These are phyloP conservation scores for Cheilosia scutellata DNA, from an alignment of 2,888 invertebrate species.

Conservation along the genomic window DNA sequence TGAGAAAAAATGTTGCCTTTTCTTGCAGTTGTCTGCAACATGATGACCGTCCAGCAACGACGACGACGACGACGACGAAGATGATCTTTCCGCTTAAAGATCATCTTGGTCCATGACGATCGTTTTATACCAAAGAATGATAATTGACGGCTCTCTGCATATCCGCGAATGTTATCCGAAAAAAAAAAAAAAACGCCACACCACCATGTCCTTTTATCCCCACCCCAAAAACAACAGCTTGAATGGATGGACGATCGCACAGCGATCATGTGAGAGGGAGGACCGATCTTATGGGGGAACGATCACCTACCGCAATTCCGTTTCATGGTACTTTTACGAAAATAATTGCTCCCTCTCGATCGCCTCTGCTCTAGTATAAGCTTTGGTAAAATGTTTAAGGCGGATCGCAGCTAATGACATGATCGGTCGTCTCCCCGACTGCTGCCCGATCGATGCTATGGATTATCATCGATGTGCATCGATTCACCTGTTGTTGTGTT, in stretches of 20 bases:
- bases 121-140: slow-evolving; percentile 59
- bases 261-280: slow-evolving; percentile 73
- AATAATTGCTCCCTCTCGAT: slow-evolving; percentile 71
- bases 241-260: slow-evolving; percentile 55
- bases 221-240: slow-evolving; percentile 17
- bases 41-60: slow-evolving; percentile 45
- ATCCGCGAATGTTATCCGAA: slow-evolving; percentile 51
- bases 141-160: slow-evolving; percentile 72
- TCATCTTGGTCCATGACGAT: slow-evolving; percentile 68
- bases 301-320: slow-evolving; percentile 71
- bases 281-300: slow-evolving; percentile 62
- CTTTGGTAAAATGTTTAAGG: slow-evolving; percentile 69
- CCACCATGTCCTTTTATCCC: slow-evolving; percentile 45
- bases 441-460: slow-evolving; percentile 38
- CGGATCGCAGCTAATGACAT: slow-evolving; percentile 73
- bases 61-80: slow-evolving; percentile 39
- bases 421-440: slow-evolving; percentile 49
- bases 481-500: slow-evolving; percentile 75
- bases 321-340: slow-evolving; percentile 70
- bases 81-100: slow-evolving; percentile 69
- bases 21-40: no score
- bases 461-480: slow-evolving; percentile 67
- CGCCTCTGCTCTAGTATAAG: slow-evolving; percentile 7
- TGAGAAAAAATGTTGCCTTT: slow-evolving; percentile 24
- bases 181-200: slow-evolving; percentile 5